Percentiles rank a stretch among this genome's conserved stretches.
phyloP scores from a whole-genome alignment of 2,797 vertebrate genomes.

The Tadarida brasiliensis region DNA sequence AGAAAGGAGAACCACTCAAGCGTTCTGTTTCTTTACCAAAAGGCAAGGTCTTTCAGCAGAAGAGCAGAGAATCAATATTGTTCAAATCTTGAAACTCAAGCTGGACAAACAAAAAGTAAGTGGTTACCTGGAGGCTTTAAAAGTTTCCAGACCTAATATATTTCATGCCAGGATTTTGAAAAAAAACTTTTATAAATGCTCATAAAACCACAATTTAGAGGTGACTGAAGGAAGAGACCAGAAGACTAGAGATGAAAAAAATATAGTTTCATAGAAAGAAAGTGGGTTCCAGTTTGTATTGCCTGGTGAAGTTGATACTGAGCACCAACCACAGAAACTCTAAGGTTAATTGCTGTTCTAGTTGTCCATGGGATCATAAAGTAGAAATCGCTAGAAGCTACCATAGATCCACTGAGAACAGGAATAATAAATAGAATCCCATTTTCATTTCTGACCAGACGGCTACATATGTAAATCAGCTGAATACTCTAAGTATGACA shows the following conservation, averaged over 20 bases:
- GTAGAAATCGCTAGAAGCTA: neutral
- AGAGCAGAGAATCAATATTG: constrained; percentile 50
- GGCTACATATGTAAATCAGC: neutral
- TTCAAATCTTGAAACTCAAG: constrained; percentile 46
- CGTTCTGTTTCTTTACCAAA: constrained; percentile 49
- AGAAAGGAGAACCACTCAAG: neutral
- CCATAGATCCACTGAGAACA: neutral
- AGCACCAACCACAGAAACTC: neutral
- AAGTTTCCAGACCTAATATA: constrained; percentile 35
- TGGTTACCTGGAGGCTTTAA: constrained; percentile 47
- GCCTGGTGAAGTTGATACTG: neutral
- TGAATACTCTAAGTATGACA: neutral
- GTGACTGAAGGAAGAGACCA: neutral
- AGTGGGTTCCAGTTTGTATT: neutral
- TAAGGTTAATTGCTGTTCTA: neutral
- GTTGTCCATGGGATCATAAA: neutral
- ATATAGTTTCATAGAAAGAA: neutral
- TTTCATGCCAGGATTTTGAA: neutral
- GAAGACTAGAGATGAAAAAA: neutral
- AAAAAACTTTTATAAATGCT: constrained; percentile 28
- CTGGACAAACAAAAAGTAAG: constrained; percentile 39
- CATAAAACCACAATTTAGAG: constrained; percentile 19
- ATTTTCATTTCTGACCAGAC: neutral
- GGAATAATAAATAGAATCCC: neutral
- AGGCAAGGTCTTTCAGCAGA: constrained; percentile 21